These are phyloP conservation scores for Hirudinaria manillensis DNA, from an alignment of 2,888 invertebrate genomes.

Conservation along the genomic window DNA sequence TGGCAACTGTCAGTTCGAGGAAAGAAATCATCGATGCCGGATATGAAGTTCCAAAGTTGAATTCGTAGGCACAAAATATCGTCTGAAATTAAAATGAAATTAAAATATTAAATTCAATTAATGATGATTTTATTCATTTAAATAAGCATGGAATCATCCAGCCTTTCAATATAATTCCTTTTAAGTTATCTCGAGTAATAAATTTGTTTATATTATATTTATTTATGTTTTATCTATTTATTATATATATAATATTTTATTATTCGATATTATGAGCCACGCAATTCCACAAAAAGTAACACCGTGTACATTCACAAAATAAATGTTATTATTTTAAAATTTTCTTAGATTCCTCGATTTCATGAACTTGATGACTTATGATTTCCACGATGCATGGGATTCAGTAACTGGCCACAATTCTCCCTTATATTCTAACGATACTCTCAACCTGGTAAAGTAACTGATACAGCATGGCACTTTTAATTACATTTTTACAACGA, in stretches of 20 bases:
- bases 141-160: background rate
- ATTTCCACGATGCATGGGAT: conserved; percentile 21
- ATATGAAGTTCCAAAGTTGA: conserved; percentile 43
- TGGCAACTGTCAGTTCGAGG: conserved; percentile 45
- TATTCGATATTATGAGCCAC: too few species aligned
- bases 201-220: too few species aligned
- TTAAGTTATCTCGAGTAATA: background rate
- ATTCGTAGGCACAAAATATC: conserved; percentile 38
- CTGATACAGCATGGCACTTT: too few species aligned
- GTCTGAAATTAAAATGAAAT: background rate
- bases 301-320: too few species aligned
- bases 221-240: too few species aligned
- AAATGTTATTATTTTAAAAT: background rate
- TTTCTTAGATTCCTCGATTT: conserved; percentile 14
- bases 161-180: background rate
- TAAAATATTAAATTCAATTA: background rate
- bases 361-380: conserved; percentile 20
- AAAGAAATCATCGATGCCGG: conserved; percentile 44
- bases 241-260: too few species aligned
- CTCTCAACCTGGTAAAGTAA: background rate
- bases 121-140: background rate
- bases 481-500: too few species aligned
- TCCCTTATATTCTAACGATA: conserved; percentile 18
- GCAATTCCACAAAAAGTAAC: too few species aligned
- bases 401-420: conserved; percentile 19